These are phyloP conservation scores for Harpagifer antarcticus DNA, from an alignment of 2,797 vertebrate genomes.

Conservation along the genomic window DNA sequence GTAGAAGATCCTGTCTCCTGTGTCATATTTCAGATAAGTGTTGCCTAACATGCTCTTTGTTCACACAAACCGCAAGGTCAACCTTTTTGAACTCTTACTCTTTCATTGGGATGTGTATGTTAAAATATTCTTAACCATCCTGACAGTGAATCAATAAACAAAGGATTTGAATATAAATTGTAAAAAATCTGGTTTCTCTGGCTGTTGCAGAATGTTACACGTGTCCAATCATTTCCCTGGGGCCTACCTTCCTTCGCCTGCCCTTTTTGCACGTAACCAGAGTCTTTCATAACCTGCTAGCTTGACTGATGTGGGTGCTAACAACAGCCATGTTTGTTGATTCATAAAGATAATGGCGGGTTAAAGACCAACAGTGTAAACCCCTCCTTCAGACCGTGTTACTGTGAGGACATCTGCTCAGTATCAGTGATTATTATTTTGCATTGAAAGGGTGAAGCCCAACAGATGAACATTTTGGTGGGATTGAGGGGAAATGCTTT, in stretches of 20 bases:
- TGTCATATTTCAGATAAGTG: constrained; percentile 4
- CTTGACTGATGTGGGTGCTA: too few relatives aligned
- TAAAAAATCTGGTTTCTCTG: too few relatives aligned
- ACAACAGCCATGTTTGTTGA: too few relatives aligned
- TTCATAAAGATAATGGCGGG: too few relatives aligned
- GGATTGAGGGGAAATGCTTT: neutral
- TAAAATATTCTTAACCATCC: too few relatives aligned
- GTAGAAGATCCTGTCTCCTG: neutral
- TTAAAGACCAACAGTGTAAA: neutral
- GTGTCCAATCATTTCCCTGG: too few relatives aligned
- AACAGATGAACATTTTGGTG: constrained; percentile 30
- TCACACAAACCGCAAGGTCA: neutral
- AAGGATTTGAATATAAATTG: too few relatives aligned
- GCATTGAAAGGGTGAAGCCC: constrained; percentile 16
- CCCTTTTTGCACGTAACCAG: too few relatives aligned
- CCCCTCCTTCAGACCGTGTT: constrained; percentile 15
- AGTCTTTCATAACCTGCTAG: too few relatives aligned
- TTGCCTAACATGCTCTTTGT: constrained; percentile 26
- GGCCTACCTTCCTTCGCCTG: too few relatives aligned
- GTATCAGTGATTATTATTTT: constrained; percentile 34
- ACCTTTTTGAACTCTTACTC: neutral
- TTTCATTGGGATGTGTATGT: neutral
- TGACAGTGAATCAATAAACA: too few relatives aligned
- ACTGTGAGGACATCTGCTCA: constrained; percentile 46
- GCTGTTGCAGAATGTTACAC: too few relatives aligned